Conservation (phyloP, 1,140 invertebrate genomes). For the Drosophila fuyamai region DNA sequence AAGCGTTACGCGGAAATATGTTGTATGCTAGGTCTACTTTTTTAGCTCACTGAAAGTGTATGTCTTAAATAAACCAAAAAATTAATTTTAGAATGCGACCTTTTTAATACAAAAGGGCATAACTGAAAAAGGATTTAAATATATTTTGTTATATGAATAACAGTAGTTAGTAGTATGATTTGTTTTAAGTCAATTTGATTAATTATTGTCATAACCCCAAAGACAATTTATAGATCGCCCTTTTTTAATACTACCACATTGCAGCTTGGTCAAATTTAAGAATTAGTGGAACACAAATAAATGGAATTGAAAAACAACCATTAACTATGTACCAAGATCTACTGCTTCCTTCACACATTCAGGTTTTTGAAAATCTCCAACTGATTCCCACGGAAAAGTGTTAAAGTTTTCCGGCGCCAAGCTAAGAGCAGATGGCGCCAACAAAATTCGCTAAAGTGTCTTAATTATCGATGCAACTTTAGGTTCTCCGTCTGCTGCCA, state of each 20-base stretch:
- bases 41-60: background rate
- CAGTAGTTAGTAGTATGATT: no score
- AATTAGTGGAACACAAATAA: no score
- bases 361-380: background rate
- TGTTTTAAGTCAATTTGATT: no score
- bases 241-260: no score
- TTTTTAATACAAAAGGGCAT: background rate
- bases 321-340: no score
- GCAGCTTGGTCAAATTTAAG: no score
- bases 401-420: slow-evolving; percentile 33
- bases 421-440: slow-evolving; percentile 33
- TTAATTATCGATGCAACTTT: slow-evolving; percentile 45
- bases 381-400: slow-evolving; percentile 10
- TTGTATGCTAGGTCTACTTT: background rate
- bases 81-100: background rate
- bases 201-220: no score
- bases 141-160: background rate
- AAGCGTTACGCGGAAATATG: slow-evolving; percentile 18
- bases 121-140: background rate
- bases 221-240: no score
- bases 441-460: slow-evolving; percentile 47
- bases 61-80: background rate
- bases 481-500: slow-evolving; percentile 23
- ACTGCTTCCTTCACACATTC: no score
- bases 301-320: no score